phyloP scores from a whole-genome alignment of 2,888 invertebrate species.

The Mimas tiliae region DNA sequence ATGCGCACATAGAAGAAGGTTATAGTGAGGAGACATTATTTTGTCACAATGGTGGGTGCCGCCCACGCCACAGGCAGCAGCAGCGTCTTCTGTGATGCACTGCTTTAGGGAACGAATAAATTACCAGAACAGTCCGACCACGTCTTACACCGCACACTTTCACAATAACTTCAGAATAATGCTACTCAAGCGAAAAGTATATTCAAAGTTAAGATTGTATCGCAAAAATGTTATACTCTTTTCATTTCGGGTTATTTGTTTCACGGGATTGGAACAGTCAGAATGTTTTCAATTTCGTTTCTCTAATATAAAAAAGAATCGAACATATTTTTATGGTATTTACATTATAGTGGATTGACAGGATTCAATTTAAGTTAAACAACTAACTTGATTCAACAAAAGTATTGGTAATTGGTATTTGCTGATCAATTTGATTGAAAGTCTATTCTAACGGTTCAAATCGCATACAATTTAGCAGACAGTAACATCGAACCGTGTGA shows the following conservation, averaged over 20 bases:
- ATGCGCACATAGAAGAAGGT: slow-evolving; percentile 57
- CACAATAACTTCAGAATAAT: slow-evolving; percentile 66
- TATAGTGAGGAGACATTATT: slow-evolving; percentile 81
- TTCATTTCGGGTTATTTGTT: background rate
- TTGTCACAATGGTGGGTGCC: slow-evolving; percentile 83
- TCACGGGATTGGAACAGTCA: background rate
- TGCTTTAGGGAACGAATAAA: slow-evolving; percentile 82
- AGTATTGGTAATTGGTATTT: too few species aligned
- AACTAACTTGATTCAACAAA: too few species aligned
- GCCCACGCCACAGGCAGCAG: slow-evolving; percentile 77
- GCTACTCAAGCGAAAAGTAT: slow-evolving; percentile 48
- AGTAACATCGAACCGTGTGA: too few species aligned
- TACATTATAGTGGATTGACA: too few species aligned
- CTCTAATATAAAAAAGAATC: background rate
- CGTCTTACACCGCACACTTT: slow-evolving; percentile 67
- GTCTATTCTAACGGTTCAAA: too few species aligned
- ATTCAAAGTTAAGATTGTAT: slow-evolving; percentile 28
- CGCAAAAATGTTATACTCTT: background rate
- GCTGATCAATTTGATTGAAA: too few species aligned
- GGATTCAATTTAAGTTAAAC: too few species aligned
- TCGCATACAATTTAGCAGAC: too few species aligned
- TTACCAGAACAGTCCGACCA: slow-evolving; percentile 67
- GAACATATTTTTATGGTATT: too few species aligned
- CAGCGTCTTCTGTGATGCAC: slow-evolving; percentile 80
- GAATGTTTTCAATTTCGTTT: background rate